Conservation (phyloP, 1,140 invertebrate genomes). For the Anthonomus grandis region DNA sequence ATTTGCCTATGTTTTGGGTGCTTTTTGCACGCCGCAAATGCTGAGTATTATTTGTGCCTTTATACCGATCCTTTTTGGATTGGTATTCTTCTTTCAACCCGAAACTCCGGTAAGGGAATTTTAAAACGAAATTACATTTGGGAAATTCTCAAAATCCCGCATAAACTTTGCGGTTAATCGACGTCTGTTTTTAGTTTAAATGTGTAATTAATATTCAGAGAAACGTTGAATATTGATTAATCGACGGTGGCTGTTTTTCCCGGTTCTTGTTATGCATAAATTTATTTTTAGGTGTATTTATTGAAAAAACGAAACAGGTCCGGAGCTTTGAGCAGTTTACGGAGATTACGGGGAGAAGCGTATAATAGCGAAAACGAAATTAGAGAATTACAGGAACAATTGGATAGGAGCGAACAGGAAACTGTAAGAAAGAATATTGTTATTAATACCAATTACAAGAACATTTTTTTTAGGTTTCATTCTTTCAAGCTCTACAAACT, state of each 20-base stretch:
- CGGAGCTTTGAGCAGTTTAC: slow-evolving; percentile 63
- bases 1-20: slow-evolving; percentile 55
- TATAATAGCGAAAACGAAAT: slow-evolving; percentile 63
- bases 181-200: no score
- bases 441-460: neutral
- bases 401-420: slow-evolving; percentile 42
- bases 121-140: neutral
- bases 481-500: slow-evolving; percentile 50
- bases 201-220: no score
- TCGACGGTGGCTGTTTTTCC: no score
- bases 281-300: slow-evolving; percentile 42
- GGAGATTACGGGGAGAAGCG: slow-evolving; percentile 64
- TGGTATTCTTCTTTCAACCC: slow-evolving; percentile 63
- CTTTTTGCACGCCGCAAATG: slow-evolving; percentile 47
- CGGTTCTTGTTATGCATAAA: slow-evolving; percentile 49
- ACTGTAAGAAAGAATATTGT: slow-evolving; percentile 1
- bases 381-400: slow-evolving; percentile 44
- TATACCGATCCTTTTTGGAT: slow-evolving; percentile 59
- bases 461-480: slow-evolving; percentile 34
- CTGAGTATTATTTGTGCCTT: slow-evolving; percentile 58
- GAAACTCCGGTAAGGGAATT: slow-evolving; percentile 57
- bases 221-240: no score
- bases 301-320: slow-evolving; percentile 57
- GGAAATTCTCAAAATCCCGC: neutral
- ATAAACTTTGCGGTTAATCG: neutral